phyloP scores from a whole-genome alignment of 2,113 vertebrate species.

The Paramisgurnus dabryanus region DNA sequence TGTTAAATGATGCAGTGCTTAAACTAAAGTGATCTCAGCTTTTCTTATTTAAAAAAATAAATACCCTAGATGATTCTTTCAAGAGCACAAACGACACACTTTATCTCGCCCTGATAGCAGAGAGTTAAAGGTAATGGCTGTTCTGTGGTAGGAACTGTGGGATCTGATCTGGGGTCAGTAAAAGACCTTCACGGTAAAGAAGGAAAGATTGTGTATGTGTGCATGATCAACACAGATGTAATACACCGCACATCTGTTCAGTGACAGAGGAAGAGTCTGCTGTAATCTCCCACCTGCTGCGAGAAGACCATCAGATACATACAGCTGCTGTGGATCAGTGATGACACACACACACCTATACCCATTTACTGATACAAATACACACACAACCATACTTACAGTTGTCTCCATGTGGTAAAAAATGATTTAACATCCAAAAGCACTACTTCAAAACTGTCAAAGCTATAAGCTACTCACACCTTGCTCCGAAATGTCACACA shows the following conservation, averaged over 20 bases:
- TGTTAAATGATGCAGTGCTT: too few relatives aligned
- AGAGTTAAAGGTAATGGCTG: constrained; percentile 17
- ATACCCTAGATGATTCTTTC: too few relatives aligned
- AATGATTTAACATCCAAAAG: too few relatives aligned
- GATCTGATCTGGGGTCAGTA: constrained; percentile 13
- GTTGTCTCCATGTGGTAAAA: too few relatives aligned
- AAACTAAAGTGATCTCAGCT: too few relatives aligned
- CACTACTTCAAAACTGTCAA: too few relatives aligned
- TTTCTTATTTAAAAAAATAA: too few relatives aligned
- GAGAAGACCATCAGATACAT: constrained; percentile 54
- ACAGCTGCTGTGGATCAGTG: constrained; percentile 19
- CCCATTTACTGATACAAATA: too few relatives aligned
- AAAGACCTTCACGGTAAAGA: background rate
- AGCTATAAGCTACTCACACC: too few relatives aligned
- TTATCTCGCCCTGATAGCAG: background rate
- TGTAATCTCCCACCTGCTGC: constrained; percentile 72
- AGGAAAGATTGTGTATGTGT: background rate
- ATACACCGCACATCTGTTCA: constrained; percentile 64
- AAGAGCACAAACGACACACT: background rate
- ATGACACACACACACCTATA: constrained; percentile 38
- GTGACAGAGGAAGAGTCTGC: constrained; percentile 58
- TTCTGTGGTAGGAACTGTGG: background rate
- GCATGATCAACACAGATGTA: constrained; percentile 42
- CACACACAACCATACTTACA: too few relatives aligned
- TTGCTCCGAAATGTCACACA: background rate